Percentiles rank a stretch among this genome's conserved stretches.
phyloP scores from a whole-genome alignment of 2,888 invertebrate species.

The Trissonchulus latispiculum region DNA sequence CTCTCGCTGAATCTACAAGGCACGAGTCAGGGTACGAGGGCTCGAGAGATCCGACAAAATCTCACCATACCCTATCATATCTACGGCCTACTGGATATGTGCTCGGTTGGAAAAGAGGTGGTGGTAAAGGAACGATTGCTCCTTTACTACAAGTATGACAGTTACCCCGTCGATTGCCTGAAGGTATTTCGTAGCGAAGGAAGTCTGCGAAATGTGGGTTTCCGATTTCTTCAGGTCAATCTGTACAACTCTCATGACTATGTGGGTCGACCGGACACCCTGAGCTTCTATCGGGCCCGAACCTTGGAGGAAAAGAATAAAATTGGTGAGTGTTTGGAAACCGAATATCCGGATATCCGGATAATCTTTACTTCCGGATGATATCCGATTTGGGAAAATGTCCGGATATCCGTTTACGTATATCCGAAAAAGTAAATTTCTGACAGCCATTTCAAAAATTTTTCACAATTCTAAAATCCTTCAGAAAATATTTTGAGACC shows the following conservation, averaged over 20 bases:
- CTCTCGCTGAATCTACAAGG: slow-evolving; percentile 65
- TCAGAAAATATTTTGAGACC: too few species aligned
- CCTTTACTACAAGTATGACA: slow-evolving; percentile 91
- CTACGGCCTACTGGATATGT: slow-evolving; percentile 89
- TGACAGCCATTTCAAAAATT: too few species aligned
- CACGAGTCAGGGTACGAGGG: slow-evolving; percentile 25
- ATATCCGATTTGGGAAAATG: too few species aligned
- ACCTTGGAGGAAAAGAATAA: too few species aligned
- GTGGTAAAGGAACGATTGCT: slow-evolving; percentile 76
- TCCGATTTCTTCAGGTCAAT: slow-evolving; percentile 64
- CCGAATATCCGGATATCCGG: too few species aligned
- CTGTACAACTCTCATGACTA: slow-evolving; percentile 27
- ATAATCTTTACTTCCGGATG: too few species aligned
- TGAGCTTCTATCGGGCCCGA: slow-evolving; percentile 22
- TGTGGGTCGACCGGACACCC: slow-evolving; percentile 20
- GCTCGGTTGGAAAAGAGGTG: slow-evolving; percentile 84
- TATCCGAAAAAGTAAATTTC: too few species aligned
- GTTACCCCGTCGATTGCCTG: slow-evolving; percentile 87
- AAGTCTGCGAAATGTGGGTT: slow-evolving; percentile 51
- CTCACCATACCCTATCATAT: slow-evolving; percentile 53
- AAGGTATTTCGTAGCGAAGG: slow-evolving; percentile 84
- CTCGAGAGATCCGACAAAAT: background rate
- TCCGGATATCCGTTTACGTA: too few species aligned
- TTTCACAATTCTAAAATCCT: too few species aligned
- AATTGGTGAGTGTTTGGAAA: too few species aligned